These are phyloP conservation scores for Anneissia japonica DNA, from an alignment of 35 echinoderm and acorn worm species.

Conservation along the genomic window DNA sequence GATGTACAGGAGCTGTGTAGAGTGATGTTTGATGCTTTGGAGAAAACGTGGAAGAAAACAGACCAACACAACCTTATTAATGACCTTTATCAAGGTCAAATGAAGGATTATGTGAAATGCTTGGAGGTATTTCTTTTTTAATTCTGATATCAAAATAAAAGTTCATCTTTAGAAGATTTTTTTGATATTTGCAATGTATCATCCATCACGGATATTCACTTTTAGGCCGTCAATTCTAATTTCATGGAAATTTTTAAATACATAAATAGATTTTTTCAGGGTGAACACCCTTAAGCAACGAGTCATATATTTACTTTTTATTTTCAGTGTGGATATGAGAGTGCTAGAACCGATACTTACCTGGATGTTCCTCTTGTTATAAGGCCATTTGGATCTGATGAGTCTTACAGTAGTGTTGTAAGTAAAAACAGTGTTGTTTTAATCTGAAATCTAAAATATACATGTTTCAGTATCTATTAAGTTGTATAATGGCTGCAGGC, in stretches of 20 bases:
- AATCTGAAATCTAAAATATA: too few species aligned
- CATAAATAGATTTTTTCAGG: background rate
- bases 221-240: too few species aligned
- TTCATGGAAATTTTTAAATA: background rate
- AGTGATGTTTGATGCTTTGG: constrained; percentile 98
- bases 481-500: too few species aligned
- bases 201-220: too few species aligned
- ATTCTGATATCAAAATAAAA: too few species aligned
- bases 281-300: background rate
- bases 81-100: constrained; percentile 82
- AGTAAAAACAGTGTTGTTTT: too few species aligned
- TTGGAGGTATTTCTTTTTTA: too few species aligned
- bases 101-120: constrained; percentile 99
- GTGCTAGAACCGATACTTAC: constrained; percentile 84
- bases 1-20: constrained; percentile 96
- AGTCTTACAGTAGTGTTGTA: constrained; percentile 97
- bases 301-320: background rate
- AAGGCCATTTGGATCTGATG: constrained; percentile 81
- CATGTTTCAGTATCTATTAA: too few species aligned
- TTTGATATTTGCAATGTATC: too few species aligned
- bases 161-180: too few species aligned
- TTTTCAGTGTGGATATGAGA: constrained; percentile 88
- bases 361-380: constrained; percentile 91
- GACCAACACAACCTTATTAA: constrained; percentile 83
- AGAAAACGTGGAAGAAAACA: constrained; percentile 92